Evolutionary conservation across 2,113 vertebrate genomes (phyloP), one percentile per base, ranked within the genome.

Genomic region (Atrichornis clamosus): DNA sequence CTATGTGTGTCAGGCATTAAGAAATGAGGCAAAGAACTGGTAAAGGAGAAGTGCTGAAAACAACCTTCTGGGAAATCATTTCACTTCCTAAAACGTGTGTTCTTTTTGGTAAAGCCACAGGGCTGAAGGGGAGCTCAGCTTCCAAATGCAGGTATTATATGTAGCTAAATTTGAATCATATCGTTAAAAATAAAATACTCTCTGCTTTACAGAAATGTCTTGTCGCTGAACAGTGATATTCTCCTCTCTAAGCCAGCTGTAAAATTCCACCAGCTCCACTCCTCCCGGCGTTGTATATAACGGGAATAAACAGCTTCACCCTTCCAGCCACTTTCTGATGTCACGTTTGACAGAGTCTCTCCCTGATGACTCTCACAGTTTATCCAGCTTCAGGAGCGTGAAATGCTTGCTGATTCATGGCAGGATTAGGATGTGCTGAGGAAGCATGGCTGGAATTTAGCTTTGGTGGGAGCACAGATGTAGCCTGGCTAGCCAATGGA

Each of bases 241-340:
- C 67, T 39, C 67, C 60, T 76, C 19, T 23, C 30, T 33, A 6
- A 59, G 26, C 14, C 53, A 74, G 53, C 52, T 41, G 60, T 84
- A 47, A 74, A 67, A 69, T 89, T 49, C 68, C 44, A 52, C 55
- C 42, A 47, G 1, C 84, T 60, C 26, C 41, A 13, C 2, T 22
- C 33, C 24, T 72, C 33, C 3, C 20, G 2, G 41, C 0, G 3
- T 5, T 73, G 39, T 8, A 1, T 11, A 10, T 32, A 35, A 15
- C 2, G 2, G 63, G 26, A 72, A 35, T 37, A 28, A 85, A 63
- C 11, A 50, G 89, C 35, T 93, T 68, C 17, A 8, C 4, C 77
- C 49, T 80, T 79, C 18, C 52, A 74, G 39, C 24, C 21, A 0
- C 7, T 86, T 46, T 26, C 26, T 81, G 23, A 14, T 12, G 50